Percentiles rank a stretch among this genome's conserved stretches.
phyloP scores from a whole-genome alignment of 2,888 invertebrate species.

The Periphyllus acericola region DNA sequence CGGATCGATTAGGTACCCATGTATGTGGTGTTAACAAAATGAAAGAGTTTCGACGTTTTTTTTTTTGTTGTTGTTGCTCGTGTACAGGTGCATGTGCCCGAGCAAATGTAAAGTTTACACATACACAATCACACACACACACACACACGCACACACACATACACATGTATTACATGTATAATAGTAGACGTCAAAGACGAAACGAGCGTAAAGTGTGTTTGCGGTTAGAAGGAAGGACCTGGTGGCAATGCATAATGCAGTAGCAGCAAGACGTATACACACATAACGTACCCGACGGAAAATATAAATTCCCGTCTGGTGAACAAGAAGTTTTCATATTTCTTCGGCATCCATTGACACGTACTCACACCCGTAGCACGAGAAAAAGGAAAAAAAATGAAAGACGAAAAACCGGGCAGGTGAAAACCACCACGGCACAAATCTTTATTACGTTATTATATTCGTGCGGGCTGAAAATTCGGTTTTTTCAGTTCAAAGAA shows the following conservation, averaged over 20 bases:
- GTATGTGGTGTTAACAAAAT: background rate
- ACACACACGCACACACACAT: too few relatives aligned
- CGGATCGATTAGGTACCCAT: background rate
- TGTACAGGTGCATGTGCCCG: background rate
- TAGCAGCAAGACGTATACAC: background rate
- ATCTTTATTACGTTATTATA: background rate
- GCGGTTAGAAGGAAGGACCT: background rate
- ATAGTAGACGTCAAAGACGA: background rate
- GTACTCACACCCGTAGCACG: background rate
- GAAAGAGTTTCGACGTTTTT: background rate
- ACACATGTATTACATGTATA: too few relatives aligned
- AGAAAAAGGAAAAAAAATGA: background rate
- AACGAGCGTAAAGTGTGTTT: background rate
- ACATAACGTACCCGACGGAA: background rate
- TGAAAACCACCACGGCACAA: background rate
- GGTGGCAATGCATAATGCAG: constrained; percentile 31
- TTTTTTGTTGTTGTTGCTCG: background rate
- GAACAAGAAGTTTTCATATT: constrained; percentile 46
- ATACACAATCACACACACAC: background rate
- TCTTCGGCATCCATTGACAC: constrained; percentile 11
- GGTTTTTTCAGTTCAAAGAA: constrained; percentile 17
- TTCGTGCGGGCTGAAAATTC: background rate
- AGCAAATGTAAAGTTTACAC: background rate
- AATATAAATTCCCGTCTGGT: constrained; percentile 33
- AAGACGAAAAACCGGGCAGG: constrained; percentile 4